phyloP scores from a whole-genome alignment of 2,797 vertebrate species.

The Argya squamiceps region DNA sequence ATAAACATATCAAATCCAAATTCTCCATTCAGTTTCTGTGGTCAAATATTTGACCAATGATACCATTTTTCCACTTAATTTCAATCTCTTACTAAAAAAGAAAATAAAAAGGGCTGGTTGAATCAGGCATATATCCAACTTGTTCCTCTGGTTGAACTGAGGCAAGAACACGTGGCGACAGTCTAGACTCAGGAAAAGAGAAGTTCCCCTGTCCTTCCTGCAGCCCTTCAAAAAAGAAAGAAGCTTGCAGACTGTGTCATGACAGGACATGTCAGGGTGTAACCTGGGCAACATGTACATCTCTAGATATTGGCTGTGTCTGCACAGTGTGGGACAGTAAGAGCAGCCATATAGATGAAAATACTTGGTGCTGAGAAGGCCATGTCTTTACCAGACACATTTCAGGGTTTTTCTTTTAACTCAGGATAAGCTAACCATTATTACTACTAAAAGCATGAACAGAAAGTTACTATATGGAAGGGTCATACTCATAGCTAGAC shows the following conservation, averaged over 20 bases:
- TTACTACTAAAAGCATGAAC: background rate
- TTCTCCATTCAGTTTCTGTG: background rate
- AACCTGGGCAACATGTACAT: fast-evolving
- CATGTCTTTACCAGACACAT: background rate
- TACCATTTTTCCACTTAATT: background rate
- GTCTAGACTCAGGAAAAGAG: background rate
- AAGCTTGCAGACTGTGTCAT: background rate
- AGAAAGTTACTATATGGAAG: background rate
- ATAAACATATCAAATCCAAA: background rate
- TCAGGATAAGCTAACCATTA: background rate
- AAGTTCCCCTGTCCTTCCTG: background rate
- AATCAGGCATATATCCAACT: fast-evolving
- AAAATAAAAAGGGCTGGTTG: background rate
- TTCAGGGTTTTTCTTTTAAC: background rate
- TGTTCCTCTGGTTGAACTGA: background rate
- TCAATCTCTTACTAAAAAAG: background rate
- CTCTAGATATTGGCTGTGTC: background rate
- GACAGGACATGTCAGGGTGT: background rate
- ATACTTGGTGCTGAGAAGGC: background rate
- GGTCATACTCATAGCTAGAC: background rate
- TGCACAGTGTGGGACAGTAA: background rate
- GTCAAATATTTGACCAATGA: no score
- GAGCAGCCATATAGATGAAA: background rate
- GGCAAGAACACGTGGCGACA: background rate
- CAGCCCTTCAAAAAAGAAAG: background rate